Base-by-base conservation (phyloP, 2,888 invertebrate species). In the Cephus pulcher region DNA sequence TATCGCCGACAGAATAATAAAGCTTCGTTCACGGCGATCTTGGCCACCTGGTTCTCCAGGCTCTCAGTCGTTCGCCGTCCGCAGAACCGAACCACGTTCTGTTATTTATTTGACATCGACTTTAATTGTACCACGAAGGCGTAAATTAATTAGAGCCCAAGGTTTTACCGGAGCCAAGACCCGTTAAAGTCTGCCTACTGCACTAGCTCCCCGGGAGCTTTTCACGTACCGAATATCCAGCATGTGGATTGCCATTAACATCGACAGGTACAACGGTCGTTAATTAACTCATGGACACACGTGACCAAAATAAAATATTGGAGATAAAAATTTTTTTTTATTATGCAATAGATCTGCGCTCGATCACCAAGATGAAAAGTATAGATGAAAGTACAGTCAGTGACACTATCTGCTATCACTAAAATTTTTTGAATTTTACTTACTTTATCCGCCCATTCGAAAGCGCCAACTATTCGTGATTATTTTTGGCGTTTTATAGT, bases 141-240 rank as follows among this genome's bases (percentile, higher is more conserved):
- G 82, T 81, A 82, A 83, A 85, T 84, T 85, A 85, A 85, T 85
- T 85, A 84, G 80, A 79, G 75, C 79, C 56, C 56, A 56, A 23
- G 56, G 23, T 56, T 2, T 56, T 56, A 23, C 56, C 56, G 56
- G 9, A 56, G 23, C 9, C 56, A 56, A 74, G 74, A 73, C 79
- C 73, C 73, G 75, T 80, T 82, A 76, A 80, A 75, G 76, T 76
- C 68, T 74, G n/a, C 69, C 33, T 71, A 9, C 56, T 71, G 2
- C 56, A 9, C 56, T 23, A 23, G 56, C 56, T 12, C 56, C 12
- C 40, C 12, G 75, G 56, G 56, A 40, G 40, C 75, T 34, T 56
- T 40, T 56, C 23, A 23, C 56, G 56, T 56, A 23, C 56, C 56
- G 56, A 56, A 56, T 56, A 56, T 56, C 56, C 56, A 56, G 1